Base-by-base conservation (phyloP, 1,140 invertebrate genomes). In the Drosophila persimilis region DNA sequence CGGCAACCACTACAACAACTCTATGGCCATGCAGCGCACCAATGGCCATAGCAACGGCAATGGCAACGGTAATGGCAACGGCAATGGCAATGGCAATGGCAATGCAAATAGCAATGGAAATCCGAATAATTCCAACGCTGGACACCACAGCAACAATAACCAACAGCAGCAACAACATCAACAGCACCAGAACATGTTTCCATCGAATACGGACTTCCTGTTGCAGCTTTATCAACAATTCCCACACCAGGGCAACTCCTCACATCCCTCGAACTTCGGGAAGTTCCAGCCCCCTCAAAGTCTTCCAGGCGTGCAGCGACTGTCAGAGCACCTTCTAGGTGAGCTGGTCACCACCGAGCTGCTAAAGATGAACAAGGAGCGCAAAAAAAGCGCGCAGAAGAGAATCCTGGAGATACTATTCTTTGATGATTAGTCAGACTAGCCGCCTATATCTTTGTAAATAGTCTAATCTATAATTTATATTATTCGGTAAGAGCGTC, bases 171-270 rank as follows among this genome's bases (percentile, higher is more conserved):
- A 73, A 6, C 76, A 83, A 5, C 73, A 62, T 2, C 79, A 86
- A 43, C 86, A 80, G 39, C 71, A 80, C 52, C 77, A 75, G 45
- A 83, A 75, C 52, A 90, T 90, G 78, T 90, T 90, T 72, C 77
- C 89, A 20, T 66, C 88, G 5, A 91, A 89, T 59, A 80, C 88
- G 17, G 90, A 91, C 62, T 91, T 91, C 50, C 76, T 91, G 3
- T 88, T 90, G 45, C 89, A 91, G 48, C 61, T 91, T n/a, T 91
- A 91, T 57, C 90, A 91, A 58, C 89, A 91, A 53, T 57, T 91
- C 55, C 86, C 89, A 1, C 89, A 90, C 43, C 77, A 89, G 46
- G 61, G 73, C 11, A 66, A 50, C 48, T 35, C 79, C 35, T 77
- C 79, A 11, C 75, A 81, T 50, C 61, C 74, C 8, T 56, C 80